These are phyloP conservation scores for Hormaphis cornu DNA, from an alignment of 1,140 invertebrate genomes.

Conservation along the genomic window DNA sequence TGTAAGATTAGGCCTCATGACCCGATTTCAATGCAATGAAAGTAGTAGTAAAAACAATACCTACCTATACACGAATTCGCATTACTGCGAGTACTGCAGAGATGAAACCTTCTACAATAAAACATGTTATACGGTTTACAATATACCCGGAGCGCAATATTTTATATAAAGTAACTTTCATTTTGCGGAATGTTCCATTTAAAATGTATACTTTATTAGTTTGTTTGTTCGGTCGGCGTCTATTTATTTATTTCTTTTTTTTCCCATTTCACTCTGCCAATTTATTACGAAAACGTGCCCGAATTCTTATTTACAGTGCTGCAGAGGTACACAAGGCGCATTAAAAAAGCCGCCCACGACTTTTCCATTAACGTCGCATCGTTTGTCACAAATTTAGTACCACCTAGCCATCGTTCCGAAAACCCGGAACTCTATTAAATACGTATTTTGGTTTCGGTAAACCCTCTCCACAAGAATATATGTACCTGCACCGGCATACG, in stretches of 20 bases:
- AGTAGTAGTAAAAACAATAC: constrained; percentile 14
- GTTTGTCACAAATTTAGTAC: constrained; percentile 32
- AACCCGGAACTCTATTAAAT: constrained; percentile 29
- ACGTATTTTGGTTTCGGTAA: constrained; percentile 17
- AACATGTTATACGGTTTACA: too few relatives aligned
- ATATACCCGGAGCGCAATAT: too few relatives aligned
- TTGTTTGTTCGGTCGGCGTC: neutral
- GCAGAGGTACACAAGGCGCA: neutral
- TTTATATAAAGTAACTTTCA: neutral
- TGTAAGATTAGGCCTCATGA: constrained; percentile 1
- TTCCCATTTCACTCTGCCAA: neutral
- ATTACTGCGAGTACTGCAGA: too few relatives aligned
- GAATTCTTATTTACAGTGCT: constrained; percentile 25
- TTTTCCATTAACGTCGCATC: constrained; percentile 30
- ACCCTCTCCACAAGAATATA: constrained; percentile 1
- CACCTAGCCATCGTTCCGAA: constrained; percentile 13
- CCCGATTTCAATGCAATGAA: constrained; percentile 10
- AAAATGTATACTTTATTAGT: constrained; percentile 5
- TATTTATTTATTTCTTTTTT: neutral
- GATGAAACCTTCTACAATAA: too few relatives aligned
- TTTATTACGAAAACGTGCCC: constrained; percentile 27
- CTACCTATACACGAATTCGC: too few relatives aligned
- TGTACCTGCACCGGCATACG: constrained; percentile 12
- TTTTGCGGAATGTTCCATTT: neutral
- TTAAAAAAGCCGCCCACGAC: constrained; percentile 31